Percentiles rank a stretch among this genome's conserved stretches.
Evolutionary conservation across 2,797 vertebrate species (phyloP).

Genomic region (Ctenosaura bakeri): DNA sequence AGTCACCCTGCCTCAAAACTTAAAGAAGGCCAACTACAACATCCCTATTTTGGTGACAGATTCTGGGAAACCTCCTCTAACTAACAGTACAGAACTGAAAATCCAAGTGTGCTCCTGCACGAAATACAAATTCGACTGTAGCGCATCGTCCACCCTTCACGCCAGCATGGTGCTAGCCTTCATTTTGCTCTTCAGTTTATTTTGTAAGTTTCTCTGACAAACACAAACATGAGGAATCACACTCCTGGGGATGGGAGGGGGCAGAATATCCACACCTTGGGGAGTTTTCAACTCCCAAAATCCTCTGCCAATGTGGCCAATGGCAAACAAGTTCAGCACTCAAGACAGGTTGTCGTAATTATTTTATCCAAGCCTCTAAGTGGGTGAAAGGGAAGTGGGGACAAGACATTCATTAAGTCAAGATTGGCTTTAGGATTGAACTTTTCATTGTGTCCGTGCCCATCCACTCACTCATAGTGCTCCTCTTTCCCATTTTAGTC

Average conservation of each 20-base stretch:
- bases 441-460: too few relatives aligned
- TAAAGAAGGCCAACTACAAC: conserved; percentile 97
- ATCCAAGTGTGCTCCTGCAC: conserved; percentile 97
- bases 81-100: conserved; percentile 93
- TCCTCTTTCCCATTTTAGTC: background rate
- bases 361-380: background rate
- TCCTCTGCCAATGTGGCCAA: too few relatives aligned
- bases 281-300: too few relatives aligned
- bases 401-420: conserved; percentile 5
- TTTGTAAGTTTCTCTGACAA: conserved; percentile 84
- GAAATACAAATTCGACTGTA: conserved; percentile 95
- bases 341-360: background rate
- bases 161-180: conserved; percentile 78
- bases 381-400: background rate
- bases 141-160: conserved; percentile 81
- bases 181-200: conserved; percentile 83
- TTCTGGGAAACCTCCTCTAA: conserved; percentile 92
- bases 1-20: conserved; percentile 91
- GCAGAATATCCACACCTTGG: background rate
- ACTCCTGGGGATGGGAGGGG: too few relatives aligned
- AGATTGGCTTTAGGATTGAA: background rate
- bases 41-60: conserved; percentile 95
- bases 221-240: background rate
- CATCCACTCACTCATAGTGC: background rate
- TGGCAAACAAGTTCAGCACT: background rate